Evolutionary conservation across 1,140 invertebrate species (phyloP), one percentile per base, ranked within the genome.

Genomic region (Linepithema humile): DNA sequence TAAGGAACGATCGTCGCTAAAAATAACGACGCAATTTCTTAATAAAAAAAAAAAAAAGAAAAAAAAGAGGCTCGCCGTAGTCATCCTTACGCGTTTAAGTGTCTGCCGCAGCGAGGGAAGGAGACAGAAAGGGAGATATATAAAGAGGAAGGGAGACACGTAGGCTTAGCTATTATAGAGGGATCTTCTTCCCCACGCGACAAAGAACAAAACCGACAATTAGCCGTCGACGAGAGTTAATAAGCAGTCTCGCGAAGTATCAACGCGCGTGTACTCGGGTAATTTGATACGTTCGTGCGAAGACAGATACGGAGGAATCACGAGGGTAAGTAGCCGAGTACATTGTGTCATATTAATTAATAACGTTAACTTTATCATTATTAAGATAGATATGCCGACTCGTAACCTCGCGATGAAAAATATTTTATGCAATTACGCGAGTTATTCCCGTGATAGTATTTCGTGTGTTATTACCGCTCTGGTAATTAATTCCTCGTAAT

Each of bases 131-230:
- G 43, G 26, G 40, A 83, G 45, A 43, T 23, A 35, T 7, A 35
- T 23, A 55, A 43, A 45, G 60, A 78, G 45, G 62, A 17, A 67
- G 10, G 59, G 48, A 65, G 59, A 78, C 3, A 65, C 32, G 55
- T 40, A 80, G 48, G 35, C 75, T 55, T 32, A 23, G n/a, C 75
- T 80, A 55, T 82, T 82, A 60, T 20, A 32, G 69, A 82, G 70
- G 72, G 75, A 80, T 84, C 60, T 62, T 75, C 82, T 84, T 84
- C 73, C 82, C 59, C 72, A 65, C 75, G 73, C 74, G 75, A 84
- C 75, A 82, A 67, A 59, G 77, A 83, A 77, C 62, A 62, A 84
- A 70, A 77, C 60, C 75, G 75, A 84, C 77, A 84, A 84, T 84
- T 84, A 84, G 60, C 62, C 62, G 83, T 83, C 60, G 73, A 83